Evolutionary conservation across 2,888 invertebrate genomes (phyloP), one percentile per base, ranked within the genome.

Genomic region (Tipula unca): DNA sequence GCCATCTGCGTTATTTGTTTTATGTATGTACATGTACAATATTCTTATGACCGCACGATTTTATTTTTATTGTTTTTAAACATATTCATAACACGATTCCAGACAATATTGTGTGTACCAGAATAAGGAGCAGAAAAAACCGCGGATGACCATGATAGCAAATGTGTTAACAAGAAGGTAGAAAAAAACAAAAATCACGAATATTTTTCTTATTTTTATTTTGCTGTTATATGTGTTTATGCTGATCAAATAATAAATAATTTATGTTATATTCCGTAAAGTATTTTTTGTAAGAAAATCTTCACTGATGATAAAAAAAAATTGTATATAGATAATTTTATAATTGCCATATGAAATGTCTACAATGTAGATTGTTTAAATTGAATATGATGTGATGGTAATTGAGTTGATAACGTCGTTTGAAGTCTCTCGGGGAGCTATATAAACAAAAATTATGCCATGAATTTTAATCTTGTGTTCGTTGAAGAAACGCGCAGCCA

Each of bases 121-220:
- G 25, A 25, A 69, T 25, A 69, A 10, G 69, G 69, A 25, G 69
- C 25, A 25, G 69, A 25, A 25, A 69, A 25, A 69, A 69, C 69
- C 69, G 69, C 69, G 69, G 69, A 69, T 69, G 69, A 69, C 69
- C 69, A 25, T 69, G 69, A 69, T 69, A 69, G 69, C 69, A 69
- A 69, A 25, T 69, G 69, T 69, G 69, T 69, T 69, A 69, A 69
- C 20, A 69, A 25, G 69, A 69, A 8, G 25, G 69, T 69, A 69
- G 13, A 20, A 69, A n/a, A 48, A 69, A 69, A 69, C 20, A 69
- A 69, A 25, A 69, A 69, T 25, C 69, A 69, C 69, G 69, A 69
- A 25, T 48, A n/a, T 48, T 6, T n/a, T 48, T 48, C 17, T 48
- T 42, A 42, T 54, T 17, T 54, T 17, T 39, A 54, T 20, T 17